phyloP scores from a whole-genome alignment of 2,888 invertebrate genomes.

The Capitulum mitella region DNA sequence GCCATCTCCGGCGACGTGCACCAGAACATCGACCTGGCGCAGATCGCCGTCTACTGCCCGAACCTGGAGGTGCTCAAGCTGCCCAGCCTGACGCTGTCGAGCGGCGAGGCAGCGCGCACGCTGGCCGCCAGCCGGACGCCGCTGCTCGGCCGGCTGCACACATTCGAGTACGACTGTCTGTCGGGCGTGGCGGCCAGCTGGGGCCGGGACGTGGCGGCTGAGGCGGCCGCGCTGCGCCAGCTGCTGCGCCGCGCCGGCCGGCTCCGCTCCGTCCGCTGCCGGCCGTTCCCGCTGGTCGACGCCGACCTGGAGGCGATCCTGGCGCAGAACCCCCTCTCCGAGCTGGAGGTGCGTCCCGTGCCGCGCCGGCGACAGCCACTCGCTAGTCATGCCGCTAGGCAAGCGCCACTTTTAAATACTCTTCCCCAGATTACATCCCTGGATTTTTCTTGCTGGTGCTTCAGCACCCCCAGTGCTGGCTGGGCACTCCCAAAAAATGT shows the following conservation, averaged over 20 bases:
- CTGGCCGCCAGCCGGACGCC: background rate
- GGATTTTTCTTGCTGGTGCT: too few species aligned
- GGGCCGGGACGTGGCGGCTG: background rate
- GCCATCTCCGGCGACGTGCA: conserved; percentile 13
- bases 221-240: background rate
- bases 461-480: too few species aligned
- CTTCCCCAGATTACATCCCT: too few species aligned
- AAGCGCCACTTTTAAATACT: too few species aligned
- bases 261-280: background rate
- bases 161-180: conserved; percentile 19
- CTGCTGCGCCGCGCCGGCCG: background rate
- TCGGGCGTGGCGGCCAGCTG: background rate
- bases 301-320: background rate
- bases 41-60: background rate
- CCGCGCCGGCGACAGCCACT: too few species aligned
- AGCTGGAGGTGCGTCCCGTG: background rate
- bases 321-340: background rate
- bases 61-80: conserved; percentile 19
- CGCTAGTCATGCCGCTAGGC: too few species aligned
- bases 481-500: too few species aligned
- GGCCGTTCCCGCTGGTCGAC: conserved; percentile 9
- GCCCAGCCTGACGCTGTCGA: conserved; percentile 6
- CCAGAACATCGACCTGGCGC: background rate
- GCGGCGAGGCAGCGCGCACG: background rate
- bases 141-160: background rate